These are phyloP conservation scores for Leucoraja erinaceus DNA, from an alignment of 2,113 vertebrate species.

Conservation along the genomic window DNA sequence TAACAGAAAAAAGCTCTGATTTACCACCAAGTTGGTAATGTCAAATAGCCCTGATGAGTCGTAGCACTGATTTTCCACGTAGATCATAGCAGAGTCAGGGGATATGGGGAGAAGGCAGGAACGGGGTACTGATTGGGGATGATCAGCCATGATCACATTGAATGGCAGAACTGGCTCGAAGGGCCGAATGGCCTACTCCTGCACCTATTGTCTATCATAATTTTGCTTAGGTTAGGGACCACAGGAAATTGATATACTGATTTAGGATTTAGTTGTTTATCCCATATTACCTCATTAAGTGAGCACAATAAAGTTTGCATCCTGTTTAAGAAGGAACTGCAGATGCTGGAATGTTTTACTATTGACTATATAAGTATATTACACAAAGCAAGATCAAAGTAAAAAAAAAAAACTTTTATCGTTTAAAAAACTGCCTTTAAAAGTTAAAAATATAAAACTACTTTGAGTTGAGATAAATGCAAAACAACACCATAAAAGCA, in stretches of 20 bases:
- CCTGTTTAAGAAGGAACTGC: no score
- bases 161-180: no score
- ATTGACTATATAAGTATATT: neutral
- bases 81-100: no score
- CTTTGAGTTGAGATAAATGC: neutral
- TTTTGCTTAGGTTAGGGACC: neutral
- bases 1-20: neutral
- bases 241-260: neutral
- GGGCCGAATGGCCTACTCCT: no score
- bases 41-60: neutral
- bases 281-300: neutral
- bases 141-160: no score
- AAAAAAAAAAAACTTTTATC: neutral
- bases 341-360: no score
- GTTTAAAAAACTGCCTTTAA: neutral
- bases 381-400: neutral
- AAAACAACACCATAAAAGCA: no score
- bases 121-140: no score
- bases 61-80: neutral
- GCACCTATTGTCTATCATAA: neutral
- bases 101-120: no score
- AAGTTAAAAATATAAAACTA: neutral
- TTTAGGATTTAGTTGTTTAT: neutral
- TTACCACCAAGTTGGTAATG: neutral
- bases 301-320: neutral